Evolutionary conservation across 2,888 invertebrate genomes (phyloP), one percentile per base, ranked within the genome.

Genomic region (Tiliacea citrago): DNA sequence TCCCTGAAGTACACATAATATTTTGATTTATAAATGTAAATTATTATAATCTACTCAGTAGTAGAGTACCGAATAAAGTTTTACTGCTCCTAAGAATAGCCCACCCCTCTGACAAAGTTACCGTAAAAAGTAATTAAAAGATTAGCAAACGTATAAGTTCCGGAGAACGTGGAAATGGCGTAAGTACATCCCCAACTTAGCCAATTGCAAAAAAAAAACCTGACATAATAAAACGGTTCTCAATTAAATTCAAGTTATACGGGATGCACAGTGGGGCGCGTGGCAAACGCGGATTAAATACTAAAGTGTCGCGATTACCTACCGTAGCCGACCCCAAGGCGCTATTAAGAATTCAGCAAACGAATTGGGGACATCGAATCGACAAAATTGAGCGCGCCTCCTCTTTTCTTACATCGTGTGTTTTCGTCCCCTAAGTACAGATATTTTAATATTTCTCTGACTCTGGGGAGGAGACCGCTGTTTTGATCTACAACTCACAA

Each of bases 291-390:
- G 94, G 92, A 94, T 95, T 95, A 95, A 95, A 95, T 94, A 92
- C 92, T 91, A 92, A 93, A 94, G 92, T 92, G 93, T 89, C 90
- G 88, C 91, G 93, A 93, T 94, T 94, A 93, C 92, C 90, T 90
- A 90, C 89, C 90, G 88, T 86, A 90, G 89, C 88, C 93, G 92
- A 91, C 93, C 94, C 93, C 90, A 88, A 89, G 92, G 91, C 92
- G 91, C 91, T 91, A 94, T 95, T 96, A 95, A 90, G 95, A 91
- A 96, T 96, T 96, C 96, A 94, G 92, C 91, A 91, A 94, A 94
- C 95, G 96, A 94, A 95, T 94, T 93, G 93, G 93, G 95, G 94
- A 95, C 95, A 95, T 94, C 93, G 95, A 94, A 94, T 95, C 95
- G 95, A 93, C 93, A 93, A 94, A 96, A 96, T 95, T 95, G 95